A percentile compares a stretch with the other conserved stretches of the same genome.
These are phyloP conservation scores for Coptotermes formosanus DNA, from an alignment of 1,140 invertebrate genomes.

Conservation along the genomic window DNA sequence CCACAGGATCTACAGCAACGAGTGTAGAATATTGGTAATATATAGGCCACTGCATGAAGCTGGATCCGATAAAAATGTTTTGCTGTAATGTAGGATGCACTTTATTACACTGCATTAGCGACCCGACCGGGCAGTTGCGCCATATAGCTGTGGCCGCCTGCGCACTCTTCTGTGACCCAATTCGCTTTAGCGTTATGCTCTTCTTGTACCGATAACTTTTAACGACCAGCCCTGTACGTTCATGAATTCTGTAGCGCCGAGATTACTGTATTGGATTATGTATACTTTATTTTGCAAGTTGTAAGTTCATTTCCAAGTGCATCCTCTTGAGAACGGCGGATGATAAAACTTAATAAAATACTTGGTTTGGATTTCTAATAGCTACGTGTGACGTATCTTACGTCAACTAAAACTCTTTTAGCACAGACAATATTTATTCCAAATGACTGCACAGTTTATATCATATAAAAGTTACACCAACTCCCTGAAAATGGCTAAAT, in stretches of 20 bases:
- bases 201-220: not conserved
- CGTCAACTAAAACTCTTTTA: too few species aligned
- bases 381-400: too few species aligned
- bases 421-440: too few species aligned
- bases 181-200: not conserved
- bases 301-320: not conserved
- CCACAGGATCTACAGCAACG: too few species aligned
- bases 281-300: not conserved
- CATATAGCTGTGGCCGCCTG: not conserved
- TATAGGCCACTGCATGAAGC: too few species aligned
- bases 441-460: too few species aligned
- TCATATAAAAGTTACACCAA: too few species aligned
- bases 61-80: not conserved
- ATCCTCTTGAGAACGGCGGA: too few species aligned
- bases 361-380: too few species aligned
- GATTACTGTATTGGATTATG: not conserved
- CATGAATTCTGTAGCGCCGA: not conserved
- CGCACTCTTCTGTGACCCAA: not conserved
- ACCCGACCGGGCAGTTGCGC: not conserved
- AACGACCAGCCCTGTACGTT: not conserved
- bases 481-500: too few species aligned
- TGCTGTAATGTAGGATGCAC: not conserved
- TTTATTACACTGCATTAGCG: not conserved
- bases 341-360: too few species aligned
- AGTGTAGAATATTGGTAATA: too few species aligned